phyloP scores from a whole-genome alignment of 2,113 vertebrate genomes.

The Prunella fulvescens region DNA sequence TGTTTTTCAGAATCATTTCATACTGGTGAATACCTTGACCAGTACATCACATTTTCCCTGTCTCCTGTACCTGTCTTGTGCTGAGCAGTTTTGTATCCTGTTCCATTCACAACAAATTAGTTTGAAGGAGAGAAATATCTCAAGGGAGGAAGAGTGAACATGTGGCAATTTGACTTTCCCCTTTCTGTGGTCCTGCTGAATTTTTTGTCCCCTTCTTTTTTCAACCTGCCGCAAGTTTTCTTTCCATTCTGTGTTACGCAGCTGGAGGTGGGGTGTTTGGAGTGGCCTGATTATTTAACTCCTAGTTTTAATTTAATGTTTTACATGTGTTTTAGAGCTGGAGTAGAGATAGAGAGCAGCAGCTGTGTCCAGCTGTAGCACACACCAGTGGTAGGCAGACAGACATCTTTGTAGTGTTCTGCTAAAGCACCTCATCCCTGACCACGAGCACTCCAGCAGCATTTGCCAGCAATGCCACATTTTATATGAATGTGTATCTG shows the following conservation, averaged over 20 bases:
- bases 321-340: slow-evolving; percentile 1
- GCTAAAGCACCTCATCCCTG: not conserved
- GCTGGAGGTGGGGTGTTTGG: not conserved
- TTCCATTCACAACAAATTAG: not conserved
- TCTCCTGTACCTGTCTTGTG: not conserved
- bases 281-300: not conserved
- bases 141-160: not conserved
- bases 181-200: not conserved
- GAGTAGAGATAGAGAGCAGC: not conserved
- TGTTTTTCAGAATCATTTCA: not conserved
- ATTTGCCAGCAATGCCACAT: not conserved
- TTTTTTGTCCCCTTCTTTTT: not conserved
- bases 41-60: not conserved
- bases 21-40: not conserved
- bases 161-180: not conserved
- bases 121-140: not conserved
- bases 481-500: not conserved
- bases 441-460: not conserved
- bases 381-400: not conserved
- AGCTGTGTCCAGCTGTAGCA: not conserved
- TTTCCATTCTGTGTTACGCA: not conserved
- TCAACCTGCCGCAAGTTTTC: not conserved
- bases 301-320: slow-evolving; percentile 28
- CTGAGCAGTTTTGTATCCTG: not conserved
- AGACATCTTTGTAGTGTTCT: not conserved